Evolutionary conservation across 2,113 vertebrate genomes (phyloP).

Genomic region (Mesitornis unicolor): DNA sequence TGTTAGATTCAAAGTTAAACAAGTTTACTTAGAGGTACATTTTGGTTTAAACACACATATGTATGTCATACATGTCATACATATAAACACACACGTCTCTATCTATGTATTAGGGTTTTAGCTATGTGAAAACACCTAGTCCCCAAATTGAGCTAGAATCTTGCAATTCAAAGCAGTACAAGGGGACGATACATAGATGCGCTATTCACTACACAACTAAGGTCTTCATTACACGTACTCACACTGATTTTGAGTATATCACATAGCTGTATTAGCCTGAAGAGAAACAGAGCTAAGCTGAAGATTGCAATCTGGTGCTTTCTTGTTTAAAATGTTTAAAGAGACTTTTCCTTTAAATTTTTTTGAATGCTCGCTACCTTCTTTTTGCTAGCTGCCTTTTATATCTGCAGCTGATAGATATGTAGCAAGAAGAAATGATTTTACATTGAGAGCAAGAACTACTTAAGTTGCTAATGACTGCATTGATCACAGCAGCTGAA

Average conservation of each 20-base stretch:
- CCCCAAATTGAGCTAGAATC: conserved; percentile 1
- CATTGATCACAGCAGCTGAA: conserved; percentile 6
- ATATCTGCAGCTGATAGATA: neutral
- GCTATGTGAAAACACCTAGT: neutral
- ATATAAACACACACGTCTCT: neutral
- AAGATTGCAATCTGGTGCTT: neutral
- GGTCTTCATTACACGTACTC: neutral
- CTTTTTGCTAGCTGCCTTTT: neutral
- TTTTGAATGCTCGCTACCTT: neutral
- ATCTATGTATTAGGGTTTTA: neutral
- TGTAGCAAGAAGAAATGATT: neutral
- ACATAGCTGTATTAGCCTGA: neutral
- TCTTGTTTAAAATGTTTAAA: conserved; percentile 33
- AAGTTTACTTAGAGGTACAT: neutral
- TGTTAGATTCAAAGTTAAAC: neutral
- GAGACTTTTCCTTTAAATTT: neutral
- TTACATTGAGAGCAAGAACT: conserved; percentile 1
- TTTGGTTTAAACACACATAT: neutral
- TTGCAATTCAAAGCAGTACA: conserved; percentile 33
- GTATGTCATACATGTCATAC: neutral
- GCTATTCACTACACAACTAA: neutral
- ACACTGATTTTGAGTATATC: neutral
- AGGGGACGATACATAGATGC: neutral
- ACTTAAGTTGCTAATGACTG: conserved; percentile 6
- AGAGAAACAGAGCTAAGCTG: neutral